Evolutionary conservation across 2,797 vertebrate genomes (phyloP).

Genomic region (Balearica regulorum): DNA sequence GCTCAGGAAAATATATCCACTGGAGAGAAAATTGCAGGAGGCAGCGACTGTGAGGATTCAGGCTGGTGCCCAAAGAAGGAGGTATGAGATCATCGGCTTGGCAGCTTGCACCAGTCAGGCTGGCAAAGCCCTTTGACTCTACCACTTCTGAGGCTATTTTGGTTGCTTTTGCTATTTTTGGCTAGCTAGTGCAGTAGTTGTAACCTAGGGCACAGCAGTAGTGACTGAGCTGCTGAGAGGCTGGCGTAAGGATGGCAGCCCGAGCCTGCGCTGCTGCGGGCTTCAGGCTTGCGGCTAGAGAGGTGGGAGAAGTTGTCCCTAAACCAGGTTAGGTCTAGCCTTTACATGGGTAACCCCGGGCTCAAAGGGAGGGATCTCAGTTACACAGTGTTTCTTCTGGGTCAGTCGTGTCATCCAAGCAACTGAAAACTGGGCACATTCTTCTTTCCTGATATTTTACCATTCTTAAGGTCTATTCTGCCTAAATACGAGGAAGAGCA

Average conservation of each 20-base stretch:
- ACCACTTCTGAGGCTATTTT: not conserved
- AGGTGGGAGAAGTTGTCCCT: not conserved
- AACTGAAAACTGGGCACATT: not conserved
- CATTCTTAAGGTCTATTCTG: not conserved
- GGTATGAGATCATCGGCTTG: not conserved
- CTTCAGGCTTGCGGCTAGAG: not conserved
- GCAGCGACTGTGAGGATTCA: not conserved
- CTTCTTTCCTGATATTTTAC: not conserved
- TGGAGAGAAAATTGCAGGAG: not conserved
- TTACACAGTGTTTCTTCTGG: not conserved
- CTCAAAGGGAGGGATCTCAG: not conserved
- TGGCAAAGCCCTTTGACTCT: not conserved
- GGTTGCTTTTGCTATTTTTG: not conserved
- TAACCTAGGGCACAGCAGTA: not conserved
- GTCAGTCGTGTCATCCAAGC: not conserved
- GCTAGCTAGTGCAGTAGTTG: not conserved
- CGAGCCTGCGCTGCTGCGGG: not conserved
- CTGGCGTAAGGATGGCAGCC: not conserved
- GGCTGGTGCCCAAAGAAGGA: fast-evolving
- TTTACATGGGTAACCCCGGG: not conserved
- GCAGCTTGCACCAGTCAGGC: not conserved
- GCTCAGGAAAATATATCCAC: not conserved
- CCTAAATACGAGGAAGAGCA: not conserved
- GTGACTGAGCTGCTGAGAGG: not conserved
- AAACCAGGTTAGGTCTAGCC: not conserved